phyloP scores from a whole-genome alignment of 1,140 invertebrate species.

The Macrotrachela quadricornifera region DNA sequence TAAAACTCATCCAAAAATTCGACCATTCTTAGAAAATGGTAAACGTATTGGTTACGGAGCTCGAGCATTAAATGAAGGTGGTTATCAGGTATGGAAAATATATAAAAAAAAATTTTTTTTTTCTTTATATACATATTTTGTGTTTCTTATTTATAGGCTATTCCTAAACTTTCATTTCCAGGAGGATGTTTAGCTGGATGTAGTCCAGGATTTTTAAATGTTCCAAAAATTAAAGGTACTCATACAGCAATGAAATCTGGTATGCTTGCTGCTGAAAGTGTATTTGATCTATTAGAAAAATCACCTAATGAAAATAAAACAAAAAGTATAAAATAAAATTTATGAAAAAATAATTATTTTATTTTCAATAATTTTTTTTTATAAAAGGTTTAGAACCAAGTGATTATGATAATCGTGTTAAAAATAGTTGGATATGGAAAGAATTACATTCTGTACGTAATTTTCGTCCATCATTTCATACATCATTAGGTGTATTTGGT shows the following conservation, averaged over 20 bases:
- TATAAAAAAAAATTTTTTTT: too few species aligned
- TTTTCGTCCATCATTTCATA: conserved; percentile 80
- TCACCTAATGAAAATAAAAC: conserved; percentile 14
- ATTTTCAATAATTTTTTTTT: too few species aligned
- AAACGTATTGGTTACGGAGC: conserved; percentile 77
- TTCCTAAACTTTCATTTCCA: conserved; percentile 77
- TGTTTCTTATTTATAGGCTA: too few species aligned
- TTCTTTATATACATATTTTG: too few species aligned
- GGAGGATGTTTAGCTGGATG: conserved; percentile 79
- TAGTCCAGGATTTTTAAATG: conserved; percentile 69
- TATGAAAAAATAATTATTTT: too few species aligned
- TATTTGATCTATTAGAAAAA: conserved; percentile 48
- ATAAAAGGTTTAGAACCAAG: conserved; percentile 43
- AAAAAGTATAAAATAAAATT: not conserved
- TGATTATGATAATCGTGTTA: conserved; percentile 47
- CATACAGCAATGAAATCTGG: conserved; percentile 97
- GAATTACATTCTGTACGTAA: conserved; percentile 73
- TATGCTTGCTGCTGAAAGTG: conserved; percentile 78
- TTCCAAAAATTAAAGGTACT: conserved; percentile 64
- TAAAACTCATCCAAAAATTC: conserved; percentile 73
- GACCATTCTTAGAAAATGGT: conserved; percentile 54
- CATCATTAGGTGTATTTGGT: conserved; percentile 63
- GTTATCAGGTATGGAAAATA: conserved; percentile 42
- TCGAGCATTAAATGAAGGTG: conserved; percentile 83
- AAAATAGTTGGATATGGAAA: conserved; percentile 73